phyloP scores from a whole-genome alignment of 2,797 vertebrate genomes.

The Huso huso region DNA sequence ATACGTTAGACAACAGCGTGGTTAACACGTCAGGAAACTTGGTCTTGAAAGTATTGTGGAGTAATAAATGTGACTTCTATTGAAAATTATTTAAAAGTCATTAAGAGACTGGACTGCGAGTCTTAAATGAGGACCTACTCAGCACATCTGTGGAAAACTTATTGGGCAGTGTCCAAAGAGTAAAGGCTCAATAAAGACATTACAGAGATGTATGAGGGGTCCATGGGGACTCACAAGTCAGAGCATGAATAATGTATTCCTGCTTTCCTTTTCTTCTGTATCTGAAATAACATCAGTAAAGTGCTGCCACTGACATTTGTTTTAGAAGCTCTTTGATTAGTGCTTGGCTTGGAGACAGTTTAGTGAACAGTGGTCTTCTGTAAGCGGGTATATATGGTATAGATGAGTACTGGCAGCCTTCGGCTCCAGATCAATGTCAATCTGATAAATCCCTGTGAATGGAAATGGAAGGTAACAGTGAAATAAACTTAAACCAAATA shows the following conservation, averaged over 20 bases:
- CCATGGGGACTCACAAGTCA: constrained; percentile 3
- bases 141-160: neutral
- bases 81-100: constrained; percentile 5
- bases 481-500: no score
- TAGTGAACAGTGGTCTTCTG: neutral
- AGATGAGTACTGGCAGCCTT: no score
- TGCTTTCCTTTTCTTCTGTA: constrained; percentile 6
- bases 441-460: no score
- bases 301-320: constrained; percentile 12
- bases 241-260: constrained; percentile 14
- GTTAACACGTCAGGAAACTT: no score
- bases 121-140: constrained; percentile 1
- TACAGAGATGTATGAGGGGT: neutral
- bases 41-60: no score
- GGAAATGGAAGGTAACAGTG: no score
- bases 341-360: constrained; percentile 5
- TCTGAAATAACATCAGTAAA: constrained; percentile 16
- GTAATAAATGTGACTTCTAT: neutral
- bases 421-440: no score
- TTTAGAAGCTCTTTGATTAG: constrained; percentile 1
- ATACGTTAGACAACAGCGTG: no score
- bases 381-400: no score
- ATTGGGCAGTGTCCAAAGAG: constrained; percentile 17
- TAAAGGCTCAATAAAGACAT: constrained; percentile 6
- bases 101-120: neutral